Evolutionary conservation across 30 jellyfish, hydroid and myxozoan genomes (phyloP).

Genomic region (Turritopsis dohrnii): DNA sequence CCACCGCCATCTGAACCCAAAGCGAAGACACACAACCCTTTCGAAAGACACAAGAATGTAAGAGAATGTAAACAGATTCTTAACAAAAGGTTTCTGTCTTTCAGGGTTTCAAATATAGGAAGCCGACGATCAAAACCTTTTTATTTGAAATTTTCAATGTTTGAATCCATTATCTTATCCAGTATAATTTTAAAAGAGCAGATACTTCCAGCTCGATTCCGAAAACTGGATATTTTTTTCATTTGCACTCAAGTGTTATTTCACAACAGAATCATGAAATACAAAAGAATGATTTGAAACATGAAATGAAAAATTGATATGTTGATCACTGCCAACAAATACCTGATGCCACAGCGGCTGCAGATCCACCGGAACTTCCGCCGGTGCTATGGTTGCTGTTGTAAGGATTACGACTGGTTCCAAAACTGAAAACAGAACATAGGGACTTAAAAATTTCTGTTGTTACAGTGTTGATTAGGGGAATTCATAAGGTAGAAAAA

Average conservation of each 20-base stretch:
- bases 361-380: constrained; percentile 94
- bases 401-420: constrained; percentile 86
- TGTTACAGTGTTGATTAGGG: too few species aligned
- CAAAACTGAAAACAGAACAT: constrained; percentile 13
- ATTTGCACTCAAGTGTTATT: background rate
- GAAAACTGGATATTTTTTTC: too few species aligned
- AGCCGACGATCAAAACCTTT: too few species aligned
- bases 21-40: constrained; percentile 77
- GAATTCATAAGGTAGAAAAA: too few species aligned
- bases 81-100: too few species aligned
- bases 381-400: constrained; percentile 61
- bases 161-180: background rate
- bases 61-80: background rate
- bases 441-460: too few species aligned
- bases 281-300: background rate
- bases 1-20: constrained; percentile 97
- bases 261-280: background rate
- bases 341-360: constrained; percentile 91
- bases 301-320: background rate
- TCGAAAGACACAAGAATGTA: background rate
- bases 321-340: background rate
- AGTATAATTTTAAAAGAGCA: too few species aligned
- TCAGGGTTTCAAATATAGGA: too few species aligned
- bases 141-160: background rate
- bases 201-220: too few species aligned